These are phyloP conservation scores for Machimus rusticus DNA, from an alignment of 2,888 invertebrate genomes.

Conservation along the genomic window DNA sequence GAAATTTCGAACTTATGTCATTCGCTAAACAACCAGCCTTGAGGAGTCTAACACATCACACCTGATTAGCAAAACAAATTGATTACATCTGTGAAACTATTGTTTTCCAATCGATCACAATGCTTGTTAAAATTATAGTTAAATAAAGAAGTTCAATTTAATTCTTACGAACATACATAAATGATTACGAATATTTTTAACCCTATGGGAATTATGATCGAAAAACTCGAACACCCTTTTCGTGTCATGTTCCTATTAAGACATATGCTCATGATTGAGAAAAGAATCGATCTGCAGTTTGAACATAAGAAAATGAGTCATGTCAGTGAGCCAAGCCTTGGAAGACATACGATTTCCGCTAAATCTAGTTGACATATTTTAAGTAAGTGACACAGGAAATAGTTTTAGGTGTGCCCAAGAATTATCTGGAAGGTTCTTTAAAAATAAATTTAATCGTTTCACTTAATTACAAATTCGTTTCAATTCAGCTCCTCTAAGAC, in stretches of 20 bases:
- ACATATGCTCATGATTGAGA: background rate
- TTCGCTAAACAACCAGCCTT: background rate
- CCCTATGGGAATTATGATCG: background rate
- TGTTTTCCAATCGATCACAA: background rate
- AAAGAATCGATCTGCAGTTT: background rate
- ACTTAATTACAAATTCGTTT: background rate
- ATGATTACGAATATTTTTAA: background rate
- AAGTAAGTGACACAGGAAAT: conserved; percentile 3
- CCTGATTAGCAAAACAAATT: background rate
- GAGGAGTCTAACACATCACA: background rate
- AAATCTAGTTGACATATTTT: conserved; percentile 12
- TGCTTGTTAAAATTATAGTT: background rate
- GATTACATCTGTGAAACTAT: background rate
- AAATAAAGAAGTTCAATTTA: background rate
- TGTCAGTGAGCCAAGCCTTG: background rate
- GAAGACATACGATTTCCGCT: conserved; percentile 1
- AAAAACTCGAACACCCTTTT: background rate
- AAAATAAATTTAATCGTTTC: background rate
- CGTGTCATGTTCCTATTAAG: background rate
- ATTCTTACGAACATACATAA: background rate
- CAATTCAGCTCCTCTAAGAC: background rate
- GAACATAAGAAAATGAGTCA: background rate
- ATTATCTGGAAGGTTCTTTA: background rate
- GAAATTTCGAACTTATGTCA: background rate
- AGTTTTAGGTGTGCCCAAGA: background rate